phyloP scores from a whole-genome alignment of 1,140 invertebrate genomes.

The Drosophila parvula region DNA sequence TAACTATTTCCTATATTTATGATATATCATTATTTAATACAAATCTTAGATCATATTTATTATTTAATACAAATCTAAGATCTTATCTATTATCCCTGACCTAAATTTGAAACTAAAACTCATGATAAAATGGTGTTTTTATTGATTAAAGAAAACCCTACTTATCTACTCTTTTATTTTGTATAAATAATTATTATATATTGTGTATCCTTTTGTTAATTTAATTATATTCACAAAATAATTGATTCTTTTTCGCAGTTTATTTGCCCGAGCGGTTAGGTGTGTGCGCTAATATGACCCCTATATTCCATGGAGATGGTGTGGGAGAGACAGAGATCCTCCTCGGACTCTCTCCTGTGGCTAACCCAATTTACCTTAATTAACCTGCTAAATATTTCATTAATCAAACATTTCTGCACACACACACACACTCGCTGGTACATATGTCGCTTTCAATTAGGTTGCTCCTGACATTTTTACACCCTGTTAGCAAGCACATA shows the following conservation, averaged over 20 bases:
- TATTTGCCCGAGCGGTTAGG: slow-evolving; percentile 2
- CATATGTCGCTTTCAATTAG: slow-evolving; percentile 62
- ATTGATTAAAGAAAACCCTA: too few species aligned
- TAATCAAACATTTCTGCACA: slow-evolving; percentile 59
- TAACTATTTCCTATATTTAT: too few species aligned
- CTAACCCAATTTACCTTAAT: slow-evolving; percentile 81
- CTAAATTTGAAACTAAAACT: too few species aligned
- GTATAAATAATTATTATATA: background rate
- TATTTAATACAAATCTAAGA: too few species aligned
- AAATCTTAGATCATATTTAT: too few species aligned
- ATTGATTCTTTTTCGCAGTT: too few species aligned
- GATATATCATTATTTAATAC: too few species aligned
- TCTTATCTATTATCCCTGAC: too few species aligned
- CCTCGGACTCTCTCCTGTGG: slow-evolving; percentile 35
- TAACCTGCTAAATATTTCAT: slow-evolving; percentile 79
- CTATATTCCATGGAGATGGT: background rate
- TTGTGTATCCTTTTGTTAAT: background rate
- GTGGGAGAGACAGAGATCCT: too few species aligned
- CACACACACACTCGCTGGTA: slow-evolving; percentile 9
- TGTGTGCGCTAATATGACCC: slow-evolving; percentile 37
- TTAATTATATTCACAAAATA: background rate
- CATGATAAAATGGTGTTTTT: too few species aligned
- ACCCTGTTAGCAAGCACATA: slow-evolving; percentile 34
- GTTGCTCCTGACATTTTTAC: slow-evolving; percentile 47
- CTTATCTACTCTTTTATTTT: background rate